Percentiles rank a stretch among this genome's conserved stretches.
These are phyloP conservation scores for human (Homo sapiens) DNA, from an alignment of 2,113 vertebrate genomes.

Conservation along the genomic window GRCh38 chr15:43188001-43188500, in stretches of 20 bases:
- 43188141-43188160: not conserved
- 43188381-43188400: too few relatives aligned
- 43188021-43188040: not conserved
- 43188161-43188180: not conserved
- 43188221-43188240: not conserved
- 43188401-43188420: not conserved
- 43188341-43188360: not conserved
- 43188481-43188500: not conserved
- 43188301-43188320: not conserved
- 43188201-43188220: slow-evolving; percentile 1
- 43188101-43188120: not conserved
- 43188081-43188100: not conserved
- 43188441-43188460: not conserved
- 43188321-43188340: not conserved
- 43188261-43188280: not conserved
- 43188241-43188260: not conserved
- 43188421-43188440: slow-evolving; percentile 7
- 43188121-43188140: not conserved
- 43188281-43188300: not conserved
- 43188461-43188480: not conserved
- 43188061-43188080: not conserved
- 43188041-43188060: not conserved
- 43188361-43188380: not conserved
- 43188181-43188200: not conserved
- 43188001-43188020: not conserved